These are phyloP conservation scores for Falco punctatus DNA, from an alignment of 2,113 vertebrate species.

Conservation along the genomic window DNA sequence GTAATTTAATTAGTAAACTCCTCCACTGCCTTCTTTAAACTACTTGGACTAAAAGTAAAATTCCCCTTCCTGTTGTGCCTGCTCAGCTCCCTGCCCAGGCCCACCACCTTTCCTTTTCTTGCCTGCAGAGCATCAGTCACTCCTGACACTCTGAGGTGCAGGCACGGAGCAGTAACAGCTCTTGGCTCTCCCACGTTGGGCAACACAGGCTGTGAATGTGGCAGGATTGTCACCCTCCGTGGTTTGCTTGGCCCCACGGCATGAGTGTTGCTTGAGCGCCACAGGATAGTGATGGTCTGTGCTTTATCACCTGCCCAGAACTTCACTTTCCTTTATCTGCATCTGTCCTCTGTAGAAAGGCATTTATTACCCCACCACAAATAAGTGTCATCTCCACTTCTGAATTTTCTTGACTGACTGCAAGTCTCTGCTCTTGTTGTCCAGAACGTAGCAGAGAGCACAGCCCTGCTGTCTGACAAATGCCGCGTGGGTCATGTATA, in stretches of 20 bases:
- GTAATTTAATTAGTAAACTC: neutral
- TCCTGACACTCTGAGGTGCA: neutral
- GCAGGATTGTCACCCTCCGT: neutral
- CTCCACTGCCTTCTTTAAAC: neutral
- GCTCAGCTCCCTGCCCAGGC: neutral
- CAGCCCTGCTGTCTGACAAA: neutral
- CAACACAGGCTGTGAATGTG: accelerated
- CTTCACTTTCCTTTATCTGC: neutral
- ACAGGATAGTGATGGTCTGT: neutral
- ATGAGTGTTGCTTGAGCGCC: accelerated
- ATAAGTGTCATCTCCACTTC: neutral
- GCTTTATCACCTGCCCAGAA: neutral
- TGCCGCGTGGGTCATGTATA: neutral
- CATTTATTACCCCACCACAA: neutral
- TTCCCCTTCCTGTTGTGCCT: neutral
- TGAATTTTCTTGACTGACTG: neutral
- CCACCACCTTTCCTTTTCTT: neutral
- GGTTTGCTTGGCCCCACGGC: neutral
- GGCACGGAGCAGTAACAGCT: neutral
- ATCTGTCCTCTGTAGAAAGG: neutral
- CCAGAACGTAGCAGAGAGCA: neutral
- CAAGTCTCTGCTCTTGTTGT: neutral
- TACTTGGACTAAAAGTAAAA: neutral
- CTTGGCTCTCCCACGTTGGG: accelerated
- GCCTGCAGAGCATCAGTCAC: neutral